Evolutionary conservation across 2,113 vertebrate species (phyloP), one percentile per base, ranked within the genome.

Genomic region (Kobus ellipsiprymnus): DNA sequence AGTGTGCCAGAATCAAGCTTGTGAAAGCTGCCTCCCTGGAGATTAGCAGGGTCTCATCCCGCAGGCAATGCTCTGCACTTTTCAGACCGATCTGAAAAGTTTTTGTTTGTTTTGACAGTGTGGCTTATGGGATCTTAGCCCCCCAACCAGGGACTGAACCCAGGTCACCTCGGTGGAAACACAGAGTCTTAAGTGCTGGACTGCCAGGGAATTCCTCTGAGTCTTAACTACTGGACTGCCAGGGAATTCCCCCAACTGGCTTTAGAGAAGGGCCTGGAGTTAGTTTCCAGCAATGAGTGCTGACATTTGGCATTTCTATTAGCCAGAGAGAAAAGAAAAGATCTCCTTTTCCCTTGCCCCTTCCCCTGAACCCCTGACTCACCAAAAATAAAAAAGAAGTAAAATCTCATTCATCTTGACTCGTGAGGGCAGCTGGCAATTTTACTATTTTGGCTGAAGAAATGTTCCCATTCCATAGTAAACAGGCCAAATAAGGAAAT

Each of bases 401-500:
- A 44, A 60, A 92, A 77, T 48, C 50, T 33, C 92, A 64, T 90
- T 78, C 59, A 17, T 64, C 50, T 87, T 33, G 0, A 95, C 59
- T 77, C 86, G 89, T 52, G 13, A 46, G 60, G 46, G 17, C 71
- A 85, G 71, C 82, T 54, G 13, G 52, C 55, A 21, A 78, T 87
- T 96, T 90, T 77, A 62, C 23, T 19, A 46, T 84, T 96, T 82
- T 30, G 44, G 81, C 81, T 71, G 67, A 40, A 87, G 52, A 90
- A 93, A 84, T 8, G 8, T 1, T 36, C 52, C 52, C 55, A 74
- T 83, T 62, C 88, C 78, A 54, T 14, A 64, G 55, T 50, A 64
- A 92, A 77, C 57, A 88, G 48, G 21, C 87, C 80, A 77, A 92
- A 88, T 85, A 92, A 93, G 81, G 94, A 96, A 86, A 52, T 9